Evolutionary conservation across 2,113 vertebrate species (phyloP).

Genomic region (Diadophis punctatus): DNA sequence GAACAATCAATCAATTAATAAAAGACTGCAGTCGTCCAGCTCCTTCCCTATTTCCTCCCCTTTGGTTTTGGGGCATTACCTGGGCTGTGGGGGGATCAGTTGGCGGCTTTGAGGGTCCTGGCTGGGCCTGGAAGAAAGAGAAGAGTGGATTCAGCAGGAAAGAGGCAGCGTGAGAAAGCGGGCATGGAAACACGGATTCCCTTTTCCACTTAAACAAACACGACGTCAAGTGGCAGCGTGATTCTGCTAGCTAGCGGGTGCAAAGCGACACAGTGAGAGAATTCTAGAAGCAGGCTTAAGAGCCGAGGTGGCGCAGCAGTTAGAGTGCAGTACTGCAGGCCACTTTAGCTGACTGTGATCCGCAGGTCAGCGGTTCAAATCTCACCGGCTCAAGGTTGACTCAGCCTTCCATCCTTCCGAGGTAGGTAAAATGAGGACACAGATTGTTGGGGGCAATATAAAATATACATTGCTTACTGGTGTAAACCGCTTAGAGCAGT

Average conservation of each 20-base stretch:
- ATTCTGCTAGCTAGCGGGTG: neutral
- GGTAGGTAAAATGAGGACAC: no score
- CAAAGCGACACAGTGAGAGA: neutral
- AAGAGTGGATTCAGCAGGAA: neutral
- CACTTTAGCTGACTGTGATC: no score
- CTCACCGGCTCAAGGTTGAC: no score
- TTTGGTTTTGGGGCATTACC: conserved; percentile 3
- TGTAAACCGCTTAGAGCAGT: no score
- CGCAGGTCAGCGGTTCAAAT: no score
- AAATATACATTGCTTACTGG: no score
- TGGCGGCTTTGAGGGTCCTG: conserved; percentile 25
- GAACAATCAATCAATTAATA: no score
- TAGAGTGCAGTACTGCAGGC: no score
- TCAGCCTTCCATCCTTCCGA: no score
- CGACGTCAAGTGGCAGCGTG: fast-evolving
- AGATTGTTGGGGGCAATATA: no score
- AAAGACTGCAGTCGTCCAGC: fast-evolving
- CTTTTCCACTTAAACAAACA: neutral
- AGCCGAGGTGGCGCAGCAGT: no score
- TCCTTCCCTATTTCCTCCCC: no score
- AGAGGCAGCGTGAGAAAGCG: neutral
- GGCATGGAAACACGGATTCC: neutral
- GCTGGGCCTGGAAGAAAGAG: conserved; percentile 21
- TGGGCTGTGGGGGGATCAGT: conserved; percentile 16
- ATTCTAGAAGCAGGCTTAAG: neutral